Conservation (phyloP, 2,797 vertebrate species). For the Prionace glauca region DNA sequence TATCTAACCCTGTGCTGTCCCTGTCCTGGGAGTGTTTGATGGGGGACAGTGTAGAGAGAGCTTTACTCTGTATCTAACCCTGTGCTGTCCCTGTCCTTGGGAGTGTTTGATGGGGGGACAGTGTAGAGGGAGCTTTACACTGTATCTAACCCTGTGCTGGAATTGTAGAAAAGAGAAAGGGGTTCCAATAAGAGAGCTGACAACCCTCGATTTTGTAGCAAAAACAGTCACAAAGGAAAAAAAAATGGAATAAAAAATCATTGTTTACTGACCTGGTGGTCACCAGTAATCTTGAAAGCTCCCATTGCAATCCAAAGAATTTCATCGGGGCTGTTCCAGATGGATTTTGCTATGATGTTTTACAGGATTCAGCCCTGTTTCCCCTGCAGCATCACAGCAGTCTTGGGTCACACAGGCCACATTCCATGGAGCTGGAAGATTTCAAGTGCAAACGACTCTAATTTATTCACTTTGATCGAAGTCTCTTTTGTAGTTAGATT, state of each 20-base stretch:
- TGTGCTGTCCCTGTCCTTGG: neutral
- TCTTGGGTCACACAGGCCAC: neutral
- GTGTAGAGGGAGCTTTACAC: neutral
- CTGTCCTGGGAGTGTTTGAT: neutral
- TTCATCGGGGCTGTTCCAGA: neutral
- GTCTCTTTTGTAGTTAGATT: neutral
- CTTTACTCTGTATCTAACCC: neutral
- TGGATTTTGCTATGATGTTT: neutral
- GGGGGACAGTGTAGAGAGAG: neutral
- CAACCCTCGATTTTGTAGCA: neutral
- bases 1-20: neutral
- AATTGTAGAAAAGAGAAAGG: neutral
- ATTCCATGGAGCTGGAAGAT: neutral
- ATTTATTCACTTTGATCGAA: slow-evolving; percentile 22
- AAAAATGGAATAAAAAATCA: neutral
- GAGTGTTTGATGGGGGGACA: neutral
- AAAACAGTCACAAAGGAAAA: neutral
- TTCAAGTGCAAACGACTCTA: neutral
- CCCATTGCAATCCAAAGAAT: neutral
- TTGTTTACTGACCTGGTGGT: neutral
- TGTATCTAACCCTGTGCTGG: neutral
- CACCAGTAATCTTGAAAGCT: neutral
- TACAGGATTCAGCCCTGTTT: neutral
- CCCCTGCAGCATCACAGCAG: neutral
- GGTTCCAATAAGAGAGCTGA: neutral